A percentile compares a stretch with the other conserved stretches of the same genome.
These are phyloP conservation scores for Himalopsyche phryganea DNA, from an alignment of 1,140 invertebrate species.

Conservation along the genomic window DNA sequence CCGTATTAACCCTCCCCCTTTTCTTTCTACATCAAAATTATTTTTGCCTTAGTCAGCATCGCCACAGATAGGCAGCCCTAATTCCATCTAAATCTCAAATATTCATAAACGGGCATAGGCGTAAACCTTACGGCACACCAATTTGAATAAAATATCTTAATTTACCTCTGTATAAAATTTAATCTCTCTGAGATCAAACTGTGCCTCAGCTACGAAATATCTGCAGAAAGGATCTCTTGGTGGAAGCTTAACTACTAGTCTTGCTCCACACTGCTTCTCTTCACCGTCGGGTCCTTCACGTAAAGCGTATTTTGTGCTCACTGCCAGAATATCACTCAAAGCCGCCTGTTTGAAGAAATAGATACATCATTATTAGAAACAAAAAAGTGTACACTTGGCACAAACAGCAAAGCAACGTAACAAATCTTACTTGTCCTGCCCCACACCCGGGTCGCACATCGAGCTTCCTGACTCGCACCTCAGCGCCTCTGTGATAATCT, in stretches of 20 bases:
- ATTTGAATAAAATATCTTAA: too few relatives aligned
- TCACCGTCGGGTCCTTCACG: background rate
- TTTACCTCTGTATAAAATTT: conserved; percentile 75
- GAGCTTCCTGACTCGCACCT: conserved; percentile 43
- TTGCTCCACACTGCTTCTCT: background rate
- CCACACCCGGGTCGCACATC: conserved; percentile 52
- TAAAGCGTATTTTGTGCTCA: conserved; percentile 50
- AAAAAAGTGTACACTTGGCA: too few relatives aligned
- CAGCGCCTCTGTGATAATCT: conserved; percentile 48
- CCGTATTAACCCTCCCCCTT: too few relatives aligned
- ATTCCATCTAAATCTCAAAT: too few relatives aligned
- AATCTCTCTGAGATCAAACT: conserved; percentile 78
- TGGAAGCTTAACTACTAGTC: conserved; percentile 70
- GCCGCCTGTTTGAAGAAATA: conserved; percentile 13
- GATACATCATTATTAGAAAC: too few relatives aligned
- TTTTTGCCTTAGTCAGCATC: too few relatives aligned
- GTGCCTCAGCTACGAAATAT: conserved; percentile 74
- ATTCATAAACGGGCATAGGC: too few relatives aligned
- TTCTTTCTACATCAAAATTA: too few relatives aligned
- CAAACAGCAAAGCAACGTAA: too few relatives aligned
- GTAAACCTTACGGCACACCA: too few relatives aligned
- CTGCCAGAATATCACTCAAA: conserved; percentile 61
- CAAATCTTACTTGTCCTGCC: conserved; percentile 37
- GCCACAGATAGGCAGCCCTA: too few relatives aligned
- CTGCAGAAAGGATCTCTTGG: conserved; percentile 71